Base-by-base conservation (phyloP, 2,113 vertebrate genomes). In the Pituophis catenifer region DNA sequence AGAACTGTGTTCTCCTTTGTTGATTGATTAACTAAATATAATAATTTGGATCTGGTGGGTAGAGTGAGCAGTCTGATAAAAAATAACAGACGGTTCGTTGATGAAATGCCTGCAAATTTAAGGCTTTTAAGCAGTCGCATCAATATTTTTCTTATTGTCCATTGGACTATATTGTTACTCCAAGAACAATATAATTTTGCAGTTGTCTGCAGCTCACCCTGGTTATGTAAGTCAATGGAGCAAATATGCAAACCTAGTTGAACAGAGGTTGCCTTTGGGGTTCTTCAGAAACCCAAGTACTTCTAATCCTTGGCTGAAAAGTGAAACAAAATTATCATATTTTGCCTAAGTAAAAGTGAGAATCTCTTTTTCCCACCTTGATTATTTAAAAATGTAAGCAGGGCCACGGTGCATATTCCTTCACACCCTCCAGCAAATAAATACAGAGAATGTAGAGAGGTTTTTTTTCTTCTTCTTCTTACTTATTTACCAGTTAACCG, bases 191-290 rank as follows among this genome's bases (percentile, higher is more conserved):
- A 93, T 95, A 94, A 96, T 97, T 97, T 94, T 97, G 95, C 92
- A 90, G 88, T 89, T 95, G 91, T 86, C 44, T 5, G 65, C 97
- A 94, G 75, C 93, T 96, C 91, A 95, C 94, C 90, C 89, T 75
- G 88, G 93, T 89, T 96, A 58, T 96, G 95, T 81, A 96, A 98
- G 97, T 97, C 97, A 97, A 96, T 95, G 97, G 95, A 95, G 93
- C 11, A 91, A 97, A 94, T 96, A 97, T 97, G 97, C 95, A 97
- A 96, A 97, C 95, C 94, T 96, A 94, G 91, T 65, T 94, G 91
- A 96, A 95, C 94, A 94, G 93, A 75, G 96, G 97, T 97, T 97
- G 97, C 95, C 97, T 97, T 95, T 97, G 94, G 96, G 96, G 96
- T 96, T 59, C 93, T 95, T 96, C 62, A 65, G 26, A 90, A 97